Percentiles rank a stretch among this genome's conserved stretches.
These are phyloP conservation scores for Orchestia grillus DNA, from an alignment of 1,140 invertebrate genomes.

Conservation along the genomic window DNA sequence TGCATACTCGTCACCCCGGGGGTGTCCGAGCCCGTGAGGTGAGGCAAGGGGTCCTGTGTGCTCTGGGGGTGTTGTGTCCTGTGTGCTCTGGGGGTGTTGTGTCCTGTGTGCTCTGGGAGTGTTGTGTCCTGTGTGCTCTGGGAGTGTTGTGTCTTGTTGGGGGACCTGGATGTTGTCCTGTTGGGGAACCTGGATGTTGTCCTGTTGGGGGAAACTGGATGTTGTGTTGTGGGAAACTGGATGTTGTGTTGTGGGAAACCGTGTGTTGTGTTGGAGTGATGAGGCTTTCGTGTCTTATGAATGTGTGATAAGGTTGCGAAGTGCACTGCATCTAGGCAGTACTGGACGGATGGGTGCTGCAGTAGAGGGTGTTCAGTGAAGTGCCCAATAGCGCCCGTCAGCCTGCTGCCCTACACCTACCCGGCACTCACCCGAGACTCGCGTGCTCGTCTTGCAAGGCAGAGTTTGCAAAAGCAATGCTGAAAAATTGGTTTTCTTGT, in stretches of 20 bases:
- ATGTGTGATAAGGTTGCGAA: too few species aligned
- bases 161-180: background rate
- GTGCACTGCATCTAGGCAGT: background rate
- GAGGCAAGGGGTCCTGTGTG: constrained; percentile 67
- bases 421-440: background rate
- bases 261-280: background rate
- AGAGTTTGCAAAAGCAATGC: background rate
- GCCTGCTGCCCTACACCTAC: background rate
- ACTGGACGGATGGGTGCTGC: too few species aligned
- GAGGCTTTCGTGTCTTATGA: too few species aligned
- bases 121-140: background rate
- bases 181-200: background rate
- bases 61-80: background rate
- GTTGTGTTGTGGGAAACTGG: background rate
- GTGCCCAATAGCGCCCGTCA: background rate
- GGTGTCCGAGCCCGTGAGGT: constrained; percentile 88
- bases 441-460: background rate
- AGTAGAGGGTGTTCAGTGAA: background rate
- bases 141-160: background rate
- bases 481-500: background rate
- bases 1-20: constrained; percentile 88
- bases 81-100: background rate
- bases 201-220: background rate
- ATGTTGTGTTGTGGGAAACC: background rate
- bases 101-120: background rate